Evolutionary conservation across 2,888 invertebrate species (phyloP), one percentile per base, ranked within the genome.

Genomic region (Carabus problematicus): DNA sequence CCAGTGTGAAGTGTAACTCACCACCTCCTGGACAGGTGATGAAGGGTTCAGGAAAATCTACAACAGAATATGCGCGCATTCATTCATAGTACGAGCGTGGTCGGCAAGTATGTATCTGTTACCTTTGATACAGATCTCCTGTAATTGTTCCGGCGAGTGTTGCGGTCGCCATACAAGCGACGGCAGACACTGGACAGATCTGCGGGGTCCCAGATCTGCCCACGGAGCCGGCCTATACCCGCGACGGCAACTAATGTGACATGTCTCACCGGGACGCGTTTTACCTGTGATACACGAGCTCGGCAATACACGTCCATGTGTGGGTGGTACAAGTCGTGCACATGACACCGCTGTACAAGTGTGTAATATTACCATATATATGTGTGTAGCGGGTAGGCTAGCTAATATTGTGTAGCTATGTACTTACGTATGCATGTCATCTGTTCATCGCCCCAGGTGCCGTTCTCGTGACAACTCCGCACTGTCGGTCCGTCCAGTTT

Each of bases 1-100:
- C 83, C 56, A 90, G 80, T 56, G 84, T 83, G 42, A 88, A 84
- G 41, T 84, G 85, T 49, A 89, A 82, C 74, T 87, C 85, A 49
- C 85, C 81, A 45, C 75, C 74, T 39, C 73, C 82, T 0, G 90
- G 89, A 76, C 90, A 91, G 73, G 84, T 86, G 71, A 91, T 89
- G 73, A 84, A 87, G 16, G 88, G 86, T 68, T 83, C 80, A 49
- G 83, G 81, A 61, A 80, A 77, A 71, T 81, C 82, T 80, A 75
- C 40, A 49, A 68, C 39, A 41, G 1, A 66, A 39, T n/a, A 43
- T 8, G 12, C 4, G 14, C 29, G 14, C 43, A 47, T 61, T 40
- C 6, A 41, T 59, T 41, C 45, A 14, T 9, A 2, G 55, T 29
- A 54, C 8, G 54, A 18, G 54, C 3, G n/a, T 60, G 45, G 64